Base-by-base conservation (phyloP, 2,113 vertebrate genomes). In the Steatornis caripensis region DNA sequence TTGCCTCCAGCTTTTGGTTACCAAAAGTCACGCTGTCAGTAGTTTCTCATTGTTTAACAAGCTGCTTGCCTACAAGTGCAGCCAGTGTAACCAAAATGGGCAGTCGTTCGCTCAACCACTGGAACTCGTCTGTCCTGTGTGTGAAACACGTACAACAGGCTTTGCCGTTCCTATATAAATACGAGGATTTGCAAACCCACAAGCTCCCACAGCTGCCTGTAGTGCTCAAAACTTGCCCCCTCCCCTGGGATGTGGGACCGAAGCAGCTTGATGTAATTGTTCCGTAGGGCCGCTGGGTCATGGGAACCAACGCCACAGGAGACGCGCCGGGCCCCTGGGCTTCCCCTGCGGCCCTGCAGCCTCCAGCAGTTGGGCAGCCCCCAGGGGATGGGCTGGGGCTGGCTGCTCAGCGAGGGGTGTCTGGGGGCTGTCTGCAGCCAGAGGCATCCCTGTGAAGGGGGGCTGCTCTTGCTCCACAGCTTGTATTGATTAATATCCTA, bases 221-320 rank as follows among this genome's bases (percentile, higher is more conserved):
- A 78, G 60, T 11, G 37, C 87, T 84, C 60, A 77, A 34, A 76
- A 49, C 64, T 24, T 94, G 84, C 61, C 90, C 92, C 81, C 39
- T 97, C 95, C 93, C 95, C 30, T 94, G 96, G 95, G 93, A 97
- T 89, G 80, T 1, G 3, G 72, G 43, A 84, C 60, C 68, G 87
- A 84, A 91, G 89, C 65, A 71, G 72, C 57, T 89, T 89, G 80
- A 91, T 95, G 72, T 53, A 81, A 92, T 89, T 95, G 93, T 91
- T 95, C 91, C 93, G 36, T 36, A 68, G 84, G 76, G 93, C 76
- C 2, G 15, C 84, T 95, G 91, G 94, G 95, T 96, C 96, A 82
- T 97, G 96, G 93, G 95, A 97, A 97, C 87, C 0, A 9, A 41
- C 71, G 91, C 84, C 87, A 60, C 86, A 60, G 60, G 80, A 89